A percentile compares a stretch with the other conserved stretches of the same genome.
phyloP scores from a whole-genome alignment of 2,888 invertebrate species.

The Cantharis nigra region DNA sequence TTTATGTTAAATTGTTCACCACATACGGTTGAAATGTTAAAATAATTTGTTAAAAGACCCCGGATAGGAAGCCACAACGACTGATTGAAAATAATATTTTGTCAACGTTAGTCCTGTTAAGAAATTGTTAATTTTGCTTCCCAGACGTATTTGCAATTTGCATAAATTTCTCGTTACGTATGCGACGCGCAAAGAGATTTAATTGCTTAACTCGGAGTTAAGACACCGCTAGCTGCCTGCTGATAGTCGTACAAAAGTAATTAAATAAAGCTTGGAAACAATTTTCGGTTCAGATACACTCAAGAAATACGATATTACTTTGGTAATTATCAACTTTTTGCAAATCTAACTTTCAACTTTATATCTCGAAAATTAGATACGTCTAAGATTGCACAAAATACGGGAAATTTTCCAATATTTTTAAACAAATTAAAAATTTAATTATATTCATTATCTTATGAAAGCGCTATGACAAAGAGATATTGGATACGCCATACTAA shows the following conservation, averaged over 20 bases:
- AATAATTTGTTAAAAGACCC: background rate
- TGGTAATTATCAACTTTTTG: constrained; percentile 30
- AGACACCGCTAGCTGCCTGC: constrained; percentile 46
- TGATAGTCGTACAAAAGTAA: constrained; percentile 50
- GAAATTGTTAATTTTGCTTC: constrained; percentile 46
- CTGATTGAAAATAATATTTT: constrained; percentile 24
- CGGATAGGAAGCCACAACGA: background rate
- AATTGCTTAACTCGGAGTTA: constrained; percentile 52
- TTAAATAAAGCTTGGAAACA: constrained; percentile 51
- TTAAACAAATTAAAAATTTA: background rate
- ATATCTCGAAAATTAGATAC: constrained; percentile 12
- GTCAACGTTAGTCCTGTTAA: constrained; percentile 21
- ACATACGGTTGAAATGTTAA: background rate
- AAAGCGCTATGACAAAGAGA: background rate
- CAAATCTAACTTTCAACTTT: constrained; percentile 20
- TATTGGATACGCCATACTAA: background rate
- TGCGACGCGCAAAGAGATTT: constrained; percentile 52
- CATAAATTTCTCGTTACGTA: constrained; percentile 53
- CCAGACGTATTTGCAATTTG: constrained; percentile 48
- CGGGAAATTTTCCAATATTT: background rate
- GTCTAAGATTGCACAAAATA: background rate
- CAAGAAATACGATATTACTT: constrained; percentile 28
- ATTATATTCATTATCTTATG: background rate
- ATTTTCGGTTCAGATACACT: constrained; percentile 48
- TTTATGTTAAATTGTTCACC: background rate